Conservation (phyloP, 2,888 invertebrate species). For the Euphydryas editha region DNA sequence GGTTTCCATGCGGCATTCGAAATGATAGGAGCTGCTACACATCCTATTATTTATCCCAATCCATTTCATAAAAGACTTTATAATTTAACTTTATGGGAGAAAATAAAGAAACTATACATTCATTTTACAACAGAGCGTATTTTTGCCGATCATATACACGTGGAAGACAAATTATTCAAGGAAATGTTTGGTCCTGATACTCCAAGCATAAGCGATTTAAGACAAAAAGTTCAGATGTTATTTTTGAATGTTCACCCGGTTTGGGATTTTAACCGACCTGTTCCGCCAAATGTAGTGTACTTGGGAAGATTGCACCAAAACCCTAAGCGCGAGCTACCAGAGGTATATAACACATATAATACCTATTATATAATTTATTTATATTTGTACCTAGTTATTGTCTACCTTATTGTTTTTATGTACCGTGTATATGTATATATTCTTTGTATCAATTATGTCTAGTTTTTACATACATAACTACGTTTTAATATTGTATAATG, state of each 20-base stretch:
- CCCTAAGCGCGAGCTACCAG: constrained; percentile 55
- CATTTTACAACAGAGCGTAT: constrained; percentile 31
- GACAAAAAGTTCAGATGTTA: constrained; percentile 59
- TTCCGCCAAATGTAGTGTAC: constrained; percentile 62
- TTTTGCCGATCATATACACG: constrained; percentile 23
- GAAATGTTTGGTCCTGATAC: constrained; percentile 48
- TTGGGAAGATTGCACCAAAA: constrained; percentile 67
- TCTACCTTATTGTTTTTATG: no score
- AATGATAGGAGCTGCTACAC: constrained; percentile 45
- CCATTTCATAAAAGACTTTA: constrained; percentile 41
- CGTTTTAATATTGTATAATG: no score
- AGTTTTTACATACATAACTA: no score
- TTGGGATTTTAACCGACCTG: constrained; percentile 59
- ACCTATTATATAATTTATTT: no score
- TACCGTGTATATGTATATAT: no score
- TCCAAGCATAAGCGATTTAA: constrained; percentile 46
- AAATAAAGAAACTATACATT: constrained; percentile 42
- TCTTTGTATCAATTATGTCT: no score
- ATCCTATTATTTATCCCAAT: constrained; percentile 50
- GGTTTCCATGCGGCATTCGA: constrained; percentile 36
- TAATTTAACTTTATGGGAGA: constrained; percentile 47
- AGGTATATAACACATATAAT: no score
- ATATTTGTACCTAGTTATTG: no score
- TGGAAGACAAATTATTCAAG: constrained; percentile 38
- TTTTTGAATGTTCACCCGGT: constrained; percentile 66